Evolutionary conservation across 2,888 invertebrate species (phyloP), one percentile per base, ranked within the genome.

Genomic region (Frankliniella intonsa): DNA sequence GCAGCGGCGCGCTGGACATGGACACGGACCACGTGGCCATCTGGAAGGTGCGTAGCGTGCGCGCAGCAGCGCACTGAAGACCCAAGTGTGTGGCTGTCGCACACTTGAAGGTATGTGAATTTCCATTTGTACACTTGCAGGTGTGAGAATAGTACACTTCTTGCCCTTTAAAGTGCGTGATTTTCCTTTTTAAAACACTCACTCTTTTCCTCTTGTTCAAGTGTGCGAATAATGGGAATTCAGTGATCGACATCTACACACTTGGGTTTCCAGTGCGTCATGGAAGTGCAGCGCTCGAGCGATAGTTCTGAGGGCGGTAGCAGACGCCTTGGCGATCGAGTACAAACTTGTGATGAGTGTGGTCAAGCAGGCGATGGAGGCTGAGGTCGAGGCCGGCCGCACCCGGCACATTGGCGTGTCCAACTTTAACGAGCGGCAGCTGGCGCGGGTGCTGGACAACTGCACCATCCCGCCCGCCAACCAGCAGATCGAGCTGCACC

Each of bases 361-460:
- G 3, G 3, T 55, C 3, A 12, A 2, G 22, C 87, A 93, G 91
- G 91, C 90, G 84, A 90, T 95, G 90, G 91, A 94, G 85, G 90
- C 91, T 83, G 90, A 94, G 86, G 93, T 94, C 49, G 90, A 91
- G 50, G 89, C 89, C 0, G 95, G 95, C 0, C 89, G 92, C 27
- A 89, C 93, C 0, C 94, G 92, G 85, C 91, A 95, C 19, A 94
- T 97, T 85, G 97, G 97, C 0, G 87, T 97, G 9, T 97, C 96
- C 0, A 97, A 97, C 87, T 93, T 95, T 87, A 96, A 93, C 87
- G 89, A 88, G 51, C 89, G 90, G 38, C 97, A 97, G 88, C 90
- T 97, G 82, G 88, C 90, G 82, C 90, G 92, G 82, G 88, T 97
- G 82, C 86, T 93, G 79, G 89, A 90, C 49, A 90, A 89, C 80